Evolutionary conservation across 2,888 invertebrate species (phyloP), one percentile per base, ranked within the genome.

Genomic region (Onchidella celtica): DNA sequence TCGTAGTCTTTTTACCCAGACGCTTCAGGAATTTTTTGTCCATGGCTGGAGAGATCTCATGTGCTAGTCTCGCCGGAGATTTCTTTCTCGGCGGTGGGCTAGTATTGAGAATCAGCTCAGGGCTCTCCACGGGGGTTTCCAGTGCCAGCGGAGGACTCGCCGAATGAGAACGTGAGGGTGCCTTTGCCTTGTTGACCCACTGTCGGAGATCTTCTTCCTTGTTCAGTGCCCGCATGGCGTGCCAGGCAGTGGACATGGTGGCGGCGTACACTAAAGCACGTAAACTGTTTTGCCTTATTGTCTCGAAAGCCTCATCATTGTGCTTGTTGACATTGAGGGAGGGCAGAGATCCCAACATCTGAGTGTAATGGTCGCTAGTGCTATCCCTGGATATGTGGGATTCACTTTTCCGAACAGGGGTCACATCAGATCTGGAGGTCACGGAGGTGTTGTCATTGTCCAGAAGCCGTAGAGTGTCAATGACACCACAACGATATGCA

Each of bases 261-360:
- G 61, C 59, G 2, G 79, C 79, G 21, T 29, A 70, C 0, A 79
- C 11, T 6, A 79, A 38, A 6, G 79, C 79, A 2, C 47, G 32
- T 1, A 79, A 9, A 38, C 79, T 79, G 79, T 79, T 79, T 29
- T 72, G 70, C 0, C 79, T 38, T n/a, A 79, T 72, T 1, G 24
- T n/a, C 21, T 79, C 70, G 24, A 79, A 72, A 2, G 68, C 36
- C 17, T 77, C 70, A n/a, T 79, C 79, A 32, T 11, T 27, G 0
- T 70, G 40, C 24, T 34, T 72, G 24, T 29, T 17, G 21, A 27
- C 57, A 4, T 36, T 29, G 9, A 63, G 24, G 24, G 63, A 70
- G n/a, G 70, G 79, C 14, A 79, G 17, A 17, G 70, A 63, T 47
- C 47, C 29, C n/a, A 47, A 32, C 1, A 79, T 59, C n/a, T 72